These are phyloP conservation scores for Dasysyrphus tricinctus DNA, from an alignment of 2,888 invertebrate genomes.

Conservation along the genomic window DNA sequence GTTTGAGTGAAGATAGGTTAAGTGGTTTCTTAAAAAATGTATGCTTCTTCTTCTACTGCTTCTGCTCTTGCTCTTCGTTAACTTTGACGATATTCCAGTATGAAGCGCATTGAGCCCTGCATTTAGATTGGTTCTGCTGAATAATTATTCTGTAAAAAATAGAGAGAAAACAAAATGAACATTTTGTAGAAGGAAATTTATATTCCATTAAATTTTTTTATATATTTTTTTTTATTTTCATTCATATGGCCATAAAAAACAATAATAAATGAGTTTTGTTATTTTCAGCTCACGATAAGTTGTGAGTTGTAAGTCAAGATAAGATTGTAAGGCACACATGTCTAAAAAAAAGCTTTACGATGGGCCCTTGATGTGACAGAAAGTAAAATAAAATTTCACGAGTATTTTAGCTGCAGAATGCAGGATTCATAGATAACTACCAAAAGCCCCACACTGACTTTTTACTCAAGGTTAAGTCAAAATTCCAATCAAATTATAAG, in stretches of 20 bases:
- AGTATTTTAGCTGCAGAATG: background rate
- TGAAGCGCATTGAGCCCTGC: conserved; percentile 48
- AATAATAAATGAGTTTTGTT: background rate
- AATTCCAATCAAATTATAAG: background rate
- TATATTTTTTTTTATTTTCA: background rate
- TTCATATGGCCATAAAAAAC: background rate
- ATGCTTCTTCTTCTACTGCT: background rate
- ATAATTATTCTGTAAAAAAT: conserved; percentile 34
- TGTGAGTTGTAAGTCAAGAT: background rate
- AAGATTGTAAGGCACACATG: background rate
- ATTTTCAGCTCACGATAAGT: background rate
- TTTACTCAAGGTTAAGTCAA: background rate
- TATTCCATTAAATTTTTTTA: background rate
- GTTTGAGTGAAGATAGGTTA: background rate
- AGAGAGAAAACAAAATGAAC: background rate
- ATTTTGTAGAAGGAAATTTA: background rate
- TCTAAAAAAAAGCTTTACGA: background rate
- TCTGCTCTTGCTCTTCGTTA: conserved; percentile 37
- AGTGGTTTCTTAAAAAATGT: conserved; percentile 1
- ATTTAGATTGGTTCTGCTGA: conserved; percentile 36
- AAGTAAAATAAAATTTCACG: background rate
- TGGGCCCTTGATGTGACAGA: background rate
- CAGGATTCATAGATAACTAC: background rate
- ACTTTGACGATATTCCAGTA: conserved; percentile 59
- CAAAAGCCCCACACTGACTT: background rate